Evolutionary conservation across 1,140 invertebrate genomes (phyloP).

Genomic region (Neodiprion lecontei): DNA sequence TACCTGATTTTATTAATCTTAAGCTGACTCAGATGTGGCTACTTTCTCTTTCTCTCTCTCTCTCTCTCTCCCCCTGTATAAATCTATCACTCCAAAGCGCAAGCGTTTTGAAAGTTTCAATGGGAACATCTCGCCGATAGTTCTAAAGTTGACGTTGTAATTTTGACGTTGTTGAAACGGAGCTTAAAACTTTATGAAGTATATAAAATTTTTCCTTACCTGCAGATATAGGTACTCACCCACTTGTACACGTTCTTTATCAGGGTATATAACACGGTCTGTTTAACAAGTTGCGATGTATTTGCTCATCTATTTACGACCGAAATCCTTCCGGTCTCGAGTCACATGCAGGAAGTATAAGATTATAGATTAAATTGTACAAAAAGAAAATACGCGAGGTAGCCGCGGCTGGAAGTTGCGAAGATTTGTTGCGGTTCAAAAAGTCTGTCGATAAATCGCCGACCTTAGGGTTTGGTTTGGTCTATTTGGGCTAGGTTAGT

Average conservation of each 20-base stretch:
- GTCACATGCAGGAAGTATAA: neutral
- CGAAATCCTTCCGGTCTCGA: neutral
- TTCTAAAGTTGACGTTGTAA: constrained; percentile 5
- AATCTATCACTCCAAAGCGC: neutral
- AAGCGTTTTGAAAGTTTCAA: neutral
- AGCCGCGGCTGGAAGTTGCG: neutral
- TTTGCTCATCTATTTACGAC: neutral
- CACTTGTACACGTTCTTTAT: neutral
- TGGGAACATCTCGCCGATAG: neutral
- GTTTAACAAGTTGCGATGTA: neutral
- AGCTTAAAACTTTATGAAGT: neutral
- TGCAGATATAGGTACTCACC: neutral
- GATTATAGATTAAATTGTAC: neutral
- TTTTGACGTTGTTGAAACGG: neutral
- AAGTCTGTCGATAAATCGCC: neutral
- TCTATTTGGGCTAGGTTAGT: neutral
- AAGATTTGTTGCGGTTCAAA: constrained; percentile 5
- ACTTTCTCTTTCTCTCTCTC: neutral
- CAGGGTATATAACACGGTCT: too few relatives aligned
- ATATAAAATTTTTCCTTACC: neutral
- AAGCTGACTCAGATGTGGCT: too few relatives aligned
- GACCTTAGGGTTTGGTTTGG: neutral
- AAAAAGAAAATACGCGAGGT: neutral
- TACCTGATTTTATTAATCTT: too few relatives aligned
- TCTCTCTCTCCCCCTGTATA: neutral